These are phyloP conservation scores for Phyllotis vaccarum DNA, from an alignment of 2,797 vertebrate species.

Conservation along the genomic window DNA sequence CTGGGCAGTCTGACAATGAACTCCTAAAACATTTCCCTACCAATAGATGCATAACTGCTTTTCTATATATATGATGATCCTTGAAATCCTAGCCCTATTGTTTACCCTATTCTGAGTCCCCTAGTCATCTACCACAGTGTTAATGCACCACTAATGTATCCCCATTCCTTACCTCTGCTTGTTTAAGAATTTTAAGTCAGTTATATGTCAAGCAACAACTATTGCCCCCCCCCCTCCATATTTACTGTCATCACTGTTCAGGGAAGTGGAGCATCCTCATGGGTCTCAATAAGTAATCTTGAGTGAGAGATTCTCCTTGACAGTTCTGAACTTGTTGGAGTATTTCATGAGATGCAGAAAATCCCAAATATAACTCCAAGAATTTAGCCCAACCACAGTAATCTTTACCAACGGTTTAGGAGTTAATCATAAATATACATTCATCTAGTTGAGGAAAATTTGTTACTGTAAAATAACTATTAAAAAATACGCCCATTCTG, in stretches of 20 bases:
- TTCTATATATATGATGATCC: not conserved
- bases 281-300: not conserved
- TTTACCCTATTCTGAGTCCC: not conserved
- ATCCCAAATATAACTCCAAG: not conserved
- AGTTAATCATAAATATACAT: not conserved
- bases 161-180: not conserved
- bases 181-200: not conserved
- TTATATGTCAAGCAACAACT: not conserved
- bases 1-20: not conserved
- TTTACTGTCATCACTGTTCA: not conserved
- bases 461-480: not conserved
- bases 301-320: not conserved
- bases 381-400: not conserved
- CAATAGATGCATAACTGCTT: not conserved
- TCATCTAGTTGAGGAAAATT: not conserved
- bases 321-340: slow-evolving; percentile 3
- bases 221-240: too few species aligned
- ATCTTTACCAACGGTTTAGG: not conserved
- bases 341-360: not conserved
- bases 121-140: not conserved
- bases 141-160: not conserved
- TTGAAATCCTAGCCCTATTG: not conserved
- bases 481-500: not conserved
- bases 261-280: not conserved
- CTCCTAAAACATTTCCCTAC: not conserved